phyloP scores from a whole-genome alignment of 2,888 invertebrate genomes.

The Platynereis dumerilii region DNA sequence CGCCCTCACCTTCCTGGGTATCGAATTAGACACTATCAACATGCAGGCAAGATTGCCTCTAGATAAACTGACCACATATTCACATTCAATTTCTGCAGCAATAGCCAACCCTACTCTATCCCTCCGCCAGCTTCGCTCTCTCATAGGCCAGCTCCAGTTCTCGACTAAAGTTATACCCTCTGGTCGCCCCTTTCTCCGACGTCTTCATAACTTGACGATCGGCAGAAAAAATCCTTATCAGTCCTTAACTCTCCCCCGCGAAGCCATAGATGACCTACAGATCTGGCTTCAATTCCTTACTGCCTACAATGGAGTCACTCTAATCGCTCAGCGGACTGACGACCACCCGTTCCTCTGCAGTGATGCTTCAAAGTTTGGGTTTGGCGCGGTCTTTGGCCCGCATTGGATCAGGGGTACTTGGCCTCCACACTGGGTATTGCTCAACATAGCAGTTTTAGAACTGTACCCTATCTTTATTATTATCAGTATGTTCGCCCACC shows the following conservation, averaged over 20 bases:
- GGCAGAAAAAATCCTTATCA: background rate
- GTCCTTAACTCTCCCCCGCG: background rate
- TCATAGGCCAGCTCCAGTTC: conserved; percentile 1
- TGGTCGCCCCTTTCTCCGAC: conserved; percentile 1
- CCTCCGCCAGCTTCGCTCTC: background rate
- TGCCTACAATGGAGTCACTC: background rate
- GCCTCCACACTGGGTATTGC: background rate
- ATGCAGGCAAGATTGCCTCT: background rate
- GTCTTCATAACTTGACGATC: background rate
- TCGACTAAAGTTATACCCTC: background rate
- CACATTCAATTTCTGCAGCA: background rate
- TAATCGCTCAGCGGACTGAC: background rate
- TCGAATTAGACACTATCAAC: background rate
- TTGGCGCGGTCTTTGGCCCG: background rate
- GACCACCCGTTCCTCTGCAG: background rate
- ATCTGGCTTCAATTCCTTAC: background rate
- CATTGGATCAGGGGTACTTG: background rate
- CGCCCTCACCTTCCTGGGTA: background rate
- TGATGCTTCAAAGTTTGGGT: background rate
- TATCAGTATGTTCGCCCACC: background rate
- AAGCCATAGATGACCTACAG: background rate
- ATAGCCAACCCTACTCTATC: background rate
- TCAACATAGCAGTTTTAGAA: background rate
- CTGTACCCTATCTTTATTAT: background rate
- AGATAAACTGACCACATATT: background rate